A percentile compares a stretch with the other conserved stretches of the same genome.
Evolutionary conservation across 2,113 vertebrate species (phyloP).

Genomic region (Galemys pyrenaicus): DNA sequence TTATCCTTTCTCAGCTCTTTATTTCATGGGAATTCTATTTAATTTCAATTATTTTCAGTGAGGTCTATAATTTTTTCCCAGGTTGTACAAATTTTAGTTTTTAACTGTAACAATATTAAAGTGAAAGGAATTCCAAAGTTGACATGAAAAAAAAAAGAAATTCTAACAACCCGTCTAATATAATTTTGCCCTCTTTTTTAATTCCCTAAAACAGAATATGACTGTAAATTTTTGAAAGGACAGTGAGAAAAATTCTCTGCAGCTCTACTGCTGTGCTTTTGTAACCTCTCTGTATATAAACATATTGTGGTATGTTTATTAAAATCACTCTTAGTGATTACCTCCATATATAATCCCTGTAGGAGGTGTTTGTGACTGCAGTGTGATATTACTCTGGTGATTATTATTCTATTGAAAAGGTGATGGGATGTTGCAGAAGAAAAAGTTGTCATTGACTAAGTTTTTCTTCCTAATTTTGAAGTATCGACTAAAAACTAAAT

Average conservation of each 20-base stretch:
- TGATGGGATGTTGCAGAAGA: neutral
- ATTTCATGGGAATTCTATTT: neutral
- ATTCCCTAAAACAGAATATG: neutral
- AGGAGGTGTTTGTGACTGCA: neutral
- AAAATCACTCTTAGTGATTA: neutral
- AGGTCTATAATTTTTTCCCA: neutral
- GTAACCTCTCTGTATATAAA: neutral
- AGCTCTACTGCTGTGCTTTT: neutral
- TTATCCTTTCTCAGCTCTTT: neutral
- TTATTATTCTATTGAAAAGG: accelerated
- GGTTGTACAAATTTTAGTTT: neutral
- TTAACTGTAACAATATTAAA: neutral
- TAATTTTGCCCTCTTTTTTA: neutral
- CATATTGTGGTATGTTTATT: neutral
- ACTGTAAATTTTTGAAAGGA: neutral
- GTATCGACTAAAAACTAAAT: neutral
- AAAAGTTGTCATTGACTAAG: neutral
- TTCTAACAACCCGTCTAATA: neutral
- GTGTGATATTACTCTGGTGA: accelerated
- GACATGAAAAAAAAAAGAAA: neutral
- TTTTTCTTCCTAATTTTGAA: neutral
- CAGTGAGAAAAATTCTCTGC: neutral
- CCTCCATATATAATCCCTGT: too few species aligned
- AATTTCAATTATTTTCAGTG: neutral
- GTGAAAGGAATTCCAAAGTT: neutral